phyloP scores from a whole-genome alignment of 2,888 invertebrate species.

The Piscicola geometra region DNA sequence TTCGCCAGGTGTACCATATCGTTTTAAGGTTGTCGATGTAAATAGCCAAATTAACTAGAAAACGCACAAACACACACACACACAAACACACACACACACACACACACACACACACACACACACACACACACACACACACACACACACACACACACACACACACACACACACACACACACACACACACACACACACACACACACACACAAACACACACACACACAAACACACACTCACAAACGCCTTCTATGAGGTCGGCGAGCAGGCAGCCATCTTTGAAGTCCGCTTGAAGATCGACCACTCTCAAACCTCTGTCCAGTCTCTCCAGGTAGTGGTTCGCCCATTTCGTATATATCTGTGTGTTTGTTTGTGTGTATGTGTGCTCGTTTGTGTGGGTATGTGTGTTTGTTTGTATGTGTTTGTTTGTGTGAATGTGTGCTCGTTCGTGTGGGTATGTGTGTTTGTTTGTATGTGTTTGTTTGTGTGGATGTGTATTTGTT shows the following conservation, averaged over 20 bases:
- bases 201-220: background rate
- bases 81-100: slow-evolving; percentile 18
- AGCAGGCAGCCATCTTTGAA: slow-evolving; percentile 85
- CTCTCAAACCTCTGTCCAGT: slow-evolving; percentile 73
- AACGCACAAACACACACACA: slow-evolving; percentile 12
- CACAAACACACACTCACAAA: slow-evolving; percentile 66
- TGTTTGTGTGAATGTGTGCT: too few species aligned
- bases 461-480: too few species aligned
- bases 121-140: slow-evolving; percentile 12
- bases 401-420: background rate
- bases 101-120: slow-evolving; percentile 8
- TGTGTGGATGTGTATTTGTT: too few species aligned
- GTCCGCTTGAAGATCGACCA: slow-evolving; percentile 80
- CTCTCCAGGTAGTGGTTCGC: slow-evolving; percentile 94
- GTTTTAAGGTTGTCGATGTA: too few species aligned
- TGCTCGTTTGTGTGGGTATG: background rate
- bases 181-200: background rate
- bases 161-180: background rate
- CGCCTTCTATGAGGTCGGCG: slow-evolving; percentile 89
- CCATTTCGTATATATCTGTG: slow-evolving; percentile 94
- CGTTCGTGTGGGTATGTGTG: slow-evolving; percentile 41
- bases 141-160: background rate
- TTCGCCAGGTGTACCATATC: too few species aligned
- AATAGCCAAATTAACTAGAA: background rate
- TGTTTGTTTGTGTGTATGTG: slow-evolving; percentile 5